phyloP scores from a whole-genome alignment of 2,113 vertebrate genomes.

The Procavia capensis region DNA sequence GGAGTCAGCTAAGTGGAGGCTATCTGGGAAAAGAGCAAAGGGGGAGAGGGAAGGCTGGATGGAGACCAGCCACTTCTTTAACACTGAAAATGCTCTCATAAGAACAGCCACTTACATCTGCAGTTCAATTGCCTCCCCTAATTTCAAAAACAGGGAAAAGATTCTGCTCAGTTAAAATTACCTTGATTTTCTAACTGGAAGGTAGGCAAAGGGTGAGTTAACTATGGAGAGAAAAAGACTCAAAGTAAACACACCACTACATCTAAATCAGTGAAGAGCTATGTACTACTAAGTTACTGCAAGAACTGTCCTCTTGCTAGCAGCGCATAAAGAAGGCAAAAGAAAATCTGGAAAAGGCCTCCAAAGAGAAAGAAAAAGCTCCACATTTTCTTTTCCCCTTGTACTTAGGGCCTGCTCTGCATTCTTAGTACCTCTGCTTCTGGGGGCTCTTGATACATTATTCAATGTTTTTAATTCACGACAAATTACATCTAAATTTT shows the following conservation, averaged over 20 bases:
- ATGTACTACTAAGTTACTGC: background rate
- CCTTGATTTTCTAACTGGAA: slow-evolving; percentile 23
- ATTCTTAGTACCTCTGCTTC: slow-evolving; percentile 57
- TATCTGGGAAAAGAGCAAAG: background rate
- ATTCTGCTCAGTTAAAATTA: background rate
- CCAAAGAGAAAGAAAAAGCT: slow-evolving; percentile 4
- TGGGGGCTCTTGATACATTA: slow-evolving; percentile 75
- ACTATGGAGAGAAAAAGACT: background rate
- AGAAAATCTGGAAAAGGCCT: slow-evolving; percentile 1
- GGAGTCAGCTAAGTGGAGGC: background rate
- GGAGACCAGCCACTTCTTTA: background rate
- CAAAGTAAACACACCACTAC: background rate
- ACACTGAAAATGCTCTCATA: background rate
- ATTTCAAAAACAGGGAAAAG: background rate
- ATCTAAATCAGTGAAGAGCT: background rate
- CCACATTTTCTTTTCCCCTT: background rate
- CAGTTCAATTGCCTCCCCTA: background rate
- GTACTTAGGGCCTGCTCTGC: background rate
- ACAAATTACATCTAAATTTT: slow-evolving; percentile 84
- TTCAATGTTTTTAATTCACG: slow-evolving; percentile 81
- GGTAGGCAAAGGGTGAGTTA: background rate
- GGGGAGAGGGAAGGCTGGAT: background rate
- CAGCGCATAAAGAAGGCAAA: background rate
- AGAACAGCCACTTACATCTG: background rate
- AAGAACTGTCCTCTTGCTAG: background rate